Evolutionary conservation across 2,113 vertebrate genomes (phyloP), one percentile per base, ranked within the genome.

Genomic region (Cinclus mexicanus): DNA sequence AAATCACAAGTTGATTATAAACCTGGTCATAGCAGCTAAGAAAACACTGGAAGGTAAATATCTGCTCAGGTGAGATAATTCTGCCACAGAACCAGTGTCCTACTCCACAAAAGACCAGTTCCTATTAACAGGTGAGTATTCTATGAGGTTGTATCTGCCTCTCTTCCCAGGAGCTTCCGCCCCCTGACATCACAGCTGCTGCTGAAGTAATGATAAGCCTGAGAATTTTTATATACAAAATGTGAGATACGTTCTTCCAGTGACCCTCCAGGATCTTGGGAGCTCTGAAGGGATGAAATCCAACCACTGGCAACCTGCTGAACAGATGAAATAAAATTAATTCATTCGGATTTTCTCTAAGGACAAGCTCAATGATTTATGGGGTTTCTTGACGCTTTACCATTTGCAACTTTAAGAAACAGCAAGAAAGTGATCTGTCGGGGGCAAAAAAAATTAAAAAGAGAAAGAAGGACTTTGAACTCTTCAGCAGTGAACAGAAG

Each of bases 191-290:
- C 81, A 71, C 53, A 25, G 37, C 94, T 97, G 26, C 95, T 85
- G 90, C 97, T 92, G 94, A 91, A 23, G 96, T 89, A 68, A 98
- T 2, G 24, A 97, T 76, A 71, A 97, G 49, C 59, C 85, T 64
- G 93, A 97, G 96, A 52, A 16, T 80, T 44, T 97, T 87, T 37
- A 94, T 74, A 18, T 56, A 96, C 61, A 94, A 78, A 70, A 98
- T 39, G 59, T 83, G 97, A 60, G 76, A 60, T 23, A 92, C 7
- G 31, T 90, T 96, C 37, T 97, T 97, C 95, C 96, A 9, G 77
- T 90, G 96, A 72, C 97, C 93, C 79, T 91, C 97, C 97, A 97
- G 63, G 96, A 89, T 75, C 76, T 95, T 69, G 98, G 95, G 29
- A 97, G 93, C n/a, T 63, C 72, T 29, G 97, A 97, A 19, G 95